Evolutionary conservation across 2,797 vertebrate genomes (phyloP), one percentile per base, ranked within the genome.

Genomic region (Channa striata): DNA sequence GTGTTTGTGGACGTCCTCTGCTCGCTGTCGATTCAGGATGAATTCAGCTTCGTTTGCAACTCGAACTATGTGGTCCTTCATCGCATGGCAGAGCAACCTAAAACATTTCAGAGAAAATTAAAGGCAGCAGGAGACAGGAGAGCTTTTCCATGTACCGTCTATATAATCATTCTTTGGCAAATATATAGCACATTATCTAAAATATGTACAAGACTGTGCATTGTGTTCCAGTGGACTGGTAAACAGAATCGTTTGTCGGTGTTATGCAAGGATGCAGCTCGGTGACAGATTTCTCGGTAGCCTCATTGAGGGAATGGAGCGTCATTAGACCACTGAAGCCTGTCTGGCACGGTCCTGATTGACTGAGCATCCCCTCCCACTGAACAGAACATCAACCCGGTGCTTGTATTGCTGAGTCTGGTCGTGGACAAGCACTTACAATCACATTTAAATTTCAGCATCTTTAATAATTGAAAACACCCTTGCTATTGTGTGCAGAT

Each of bases 31-130:
- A 89, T 98, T 99, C 83, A 99, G 93, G 92, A 99, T 99, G 87
- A 99, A 99, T 87, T 99, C 97, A 0, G 98, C 97, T 86, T 99
- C 98, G 51, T 99, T 99, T 74, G 97, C 97, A 1, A 99, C 98
- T 11, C 97, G 96, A 2, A 99, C 97, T 56, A 99, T 98, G 78
- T 99, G 98, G 89, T 99, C 97, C 91, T 99, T 99, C 98, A 99
- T 99, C 61, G 97, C 97, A 53, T 99, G 97, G 85, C 98, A 99
- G 36, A 99, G 88, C 64, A 99, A 94, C 87, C 97, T 99, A 74
- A 50, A 85, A 84, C 19, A 65, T 58, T 1, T 20, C 12, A 61
- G 19, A 77, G n/a, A 53, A 21, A 34, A 46, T 19, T 40, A 46
- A 67, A 82, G 20, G 25, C 16, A 66, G 30, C 20, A 37, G 42